Evolutionary conservation across 2,113 vertebrate species (phyloP), one percentile per base, ranked within the genome.

Genomic region (Clarias batrachus): DNA sequence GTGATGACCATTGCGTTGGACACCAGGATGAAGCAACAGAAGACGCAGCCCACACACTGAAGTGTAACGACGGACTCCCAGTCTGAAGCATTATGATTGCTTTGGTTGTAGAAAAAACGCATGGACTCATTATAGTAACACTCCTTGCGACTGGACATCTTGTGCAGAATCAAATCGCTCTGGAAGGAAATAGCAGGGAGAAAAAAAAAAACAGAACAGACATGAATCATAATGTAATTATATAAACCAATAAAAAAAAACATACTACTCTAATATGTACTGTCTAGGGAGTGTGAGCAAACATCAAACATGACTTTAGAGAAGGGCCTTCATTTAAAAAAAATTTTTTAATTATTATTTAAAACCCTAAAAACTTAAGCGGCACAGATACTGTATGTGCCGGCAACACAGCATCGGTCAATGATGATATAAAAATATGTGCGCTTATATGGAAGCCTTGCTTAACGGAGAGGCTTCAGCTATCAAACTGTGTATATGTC

Each of bases 1-100:
- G 97, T 96, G 7, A 99, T 96, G 91, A 99, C 97, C 94, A 99
- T 90, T 33, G 95, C 94, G 80, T 99, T 99, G n/a, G 97, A 97
- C 89, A 97, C 92, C 81, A 99, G 96, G 92, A 99, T 99, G 91
- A 99, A 98, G 80, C 96, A 92, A 91, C 97, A 98, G 94, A 97
- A 98, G 81, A 98, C 93, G 0, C 96, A 96, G 70, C 98, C 97
- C 79, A 97, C 95, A 66, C 96, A 96, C 76, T 97, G 93, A 85
- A 97, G 95, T 23, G 96, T 88, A 57, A 97, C 93, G 74, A 98
- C 96, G 37, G 95, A 92, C 11, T 93, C 93, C 97, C 96, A 97
- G 12, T 95, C 93, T 3, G 97, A 95, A 0, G 90, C 91, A 0
- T 92, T 95, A 82, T 92, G 88, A 1, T 96, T 95, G 25, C 91